Conservation (phyloP, 2,888 invertebrate genomes). For the Rhagonycha fulva region DNA sequence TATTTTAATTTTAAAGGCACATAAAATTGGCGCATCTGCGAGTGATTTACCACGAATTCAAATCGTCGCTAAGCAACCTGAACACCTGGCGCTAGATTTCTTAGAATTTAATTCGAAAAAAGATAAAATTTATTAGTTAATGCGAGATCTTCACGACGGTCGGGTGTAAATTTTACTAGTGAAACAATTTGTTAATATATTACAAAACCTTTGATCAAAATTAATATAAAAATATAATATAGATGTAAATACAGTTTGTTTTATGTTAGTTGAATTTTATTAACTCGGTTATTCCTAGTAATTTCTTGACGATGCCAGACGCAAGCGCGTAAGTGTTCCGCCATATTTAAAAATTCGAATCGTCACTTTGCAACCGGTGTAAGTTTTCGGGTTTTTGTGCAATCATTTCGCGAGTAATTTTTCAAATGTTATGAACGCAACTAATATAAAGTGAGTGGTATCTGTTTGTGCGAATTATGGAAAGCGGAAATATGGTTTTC, state of each 20-base stretch:
- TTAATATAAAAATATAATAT: too few species aligned
- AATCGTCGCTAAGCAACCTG: not conserved
- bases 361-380: not conserved
- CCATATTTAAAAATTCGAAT: not conserved
- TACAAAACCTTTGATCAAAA: not conserved
- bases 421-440: not conserved
- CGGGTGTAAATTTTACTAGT: not conserved
- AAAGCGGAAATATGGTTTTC: not conserved
- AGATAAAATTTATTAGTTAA: not conserved
- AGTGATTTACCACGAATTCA: not conserved
- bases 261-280: not conserved
- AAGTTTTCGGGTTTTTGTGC: not conserved
- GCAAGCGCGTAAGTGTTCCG: not conserved
- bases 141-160: not conserved
- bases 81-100: not conserved
- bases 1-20: too few species aligned
- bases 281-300: not conserved
- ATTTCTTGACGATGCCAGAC: not conserved
- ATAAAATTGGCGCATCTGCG: too few species aligned
- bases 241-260: not conserved
- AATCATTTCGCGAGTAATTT: not conserved
- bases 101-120: not conserved
- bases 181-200: not conserved
- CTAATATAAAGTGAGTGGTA: not conserved
- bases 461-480: not conserved